These are phyloP conservation scores for Crotalus viridis DNA, from an alignment of 2,113 vertebrate species.

Conservation along the genomic window DNA sequence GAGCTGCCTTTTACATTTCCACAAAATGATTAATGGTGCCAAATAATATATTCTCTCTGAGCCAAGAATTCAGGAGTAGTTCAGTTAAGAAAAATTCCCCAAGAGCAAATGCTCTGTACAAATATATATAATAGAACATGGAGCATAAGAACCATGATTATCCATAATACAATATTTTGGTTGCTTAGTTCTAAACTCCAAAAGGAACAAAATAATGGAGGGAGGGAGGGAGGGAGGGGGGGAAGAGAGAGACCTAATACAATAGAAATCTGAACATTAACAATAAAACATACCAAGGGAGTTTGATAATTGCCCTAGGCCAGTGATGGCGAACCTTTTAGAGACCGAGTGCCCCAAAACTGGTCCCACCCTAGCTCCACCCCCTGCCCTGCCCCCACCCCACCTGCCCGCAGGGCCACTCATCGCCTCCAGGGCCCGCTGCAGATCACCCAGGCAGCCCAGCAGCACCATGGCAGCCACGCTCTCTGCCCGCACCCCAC, in stretches of 20 bases:
- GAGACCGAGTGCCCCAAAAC: no score
- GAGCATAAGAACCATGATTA: not conserved
- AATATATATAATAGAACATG: not conserved
- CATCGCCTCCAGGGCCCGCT: no score
- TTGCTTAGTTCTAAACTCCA: not conserved
- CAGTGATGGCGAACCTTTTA: no score
- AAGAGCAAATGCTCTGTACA: not conserved
- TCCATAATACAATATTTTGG: not conserved
- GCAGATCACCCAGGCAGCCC: no score
- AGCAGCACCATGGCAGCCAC: no score
- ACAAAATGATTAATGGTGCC: not conserved
- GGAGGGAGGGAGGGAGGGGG: no score
- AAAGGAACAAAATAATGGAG: not conserved
- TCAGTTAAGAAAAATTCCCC: not conserved
- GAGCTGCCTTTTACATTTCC: constrained; percentile 1
- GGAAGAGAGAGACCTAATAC: not conserved
- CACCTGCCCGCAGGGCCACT: no score
- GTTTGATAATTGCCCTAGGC: not conserved
- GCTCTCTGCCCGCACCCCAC: no score
- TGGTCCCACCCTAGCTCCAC: no score
- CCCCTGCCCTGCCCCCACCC: no score
- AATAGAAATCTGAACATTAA: not conserved
- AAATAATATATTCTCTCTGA: not conserved
- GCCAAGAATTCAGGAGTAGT: not conserved
- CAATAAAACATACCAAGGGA: not conserved